Conservation (phyloP, 2,113 vertebrate genomes). For the Aix galericulata region DNA sequence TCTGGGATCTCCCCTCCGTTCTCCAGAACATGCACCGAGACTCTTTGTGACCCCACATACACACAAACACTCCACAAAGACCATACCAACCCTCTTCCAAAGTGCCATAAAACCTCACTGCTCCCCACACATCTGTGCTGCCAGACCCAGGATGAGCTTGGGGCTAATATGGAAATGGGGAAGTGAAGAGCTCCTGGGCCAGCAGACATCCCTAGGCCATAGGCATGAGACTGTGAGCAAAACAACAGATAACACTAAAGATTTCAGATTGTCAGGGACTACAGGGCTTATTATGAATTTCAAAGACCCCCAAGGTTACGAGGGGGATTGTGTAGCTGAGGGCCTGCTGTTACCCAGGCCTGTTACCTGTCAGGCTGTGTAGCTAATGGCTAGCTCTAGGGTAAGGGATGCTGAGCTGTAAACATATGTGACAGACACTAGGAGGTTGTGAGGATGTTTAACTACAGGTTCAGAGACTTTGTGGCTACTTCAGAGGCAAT, state of each 20-base stretch:
- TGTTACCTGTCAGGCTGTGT: not conserved
- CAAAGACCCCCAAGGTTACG: not conserved
- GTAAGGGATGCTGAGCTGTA: not conserved
- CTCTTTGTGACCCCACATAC: not conserved
- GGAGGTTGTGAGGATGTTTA: not conserved
- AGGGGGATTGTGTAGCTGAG: not conserved
- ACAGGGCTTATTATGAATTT: not conserved
- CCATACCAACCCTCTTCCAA: not conserved
- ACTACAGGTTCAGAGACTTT: not conserved
- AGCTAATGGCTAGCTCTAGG: not conserved
- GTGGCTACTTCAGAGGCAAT: not conserved
- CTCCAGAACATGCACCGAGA: not conserved
- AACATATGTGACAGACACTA: not conserved
- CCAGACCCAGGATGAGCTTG: not conserved
- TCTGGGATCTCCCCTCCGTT: not conserved
- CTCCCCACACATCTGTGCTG: accelerated
- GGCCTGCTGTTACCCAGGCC: too few relatives aligned
- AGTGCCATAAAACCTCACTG: not conserved
- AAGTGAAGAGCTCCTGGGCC: not conserved
- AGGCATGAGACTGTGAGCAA: not conserved
- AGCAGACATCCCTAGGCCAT: not conserved
- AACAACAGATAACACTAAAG: not conserved
- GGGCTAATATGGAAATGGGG: not conserved
- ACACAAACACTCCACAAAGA: not conserved
- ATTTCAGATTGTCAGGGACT: not conserved